Percentiles rank a stretch among this genome's conserved stretches.
These are phyloP conservation scores for Sphaeridia pumilis DNA, from an alignment of 2,888 invertebrate species.

Conservation along the genomic window DNA sequence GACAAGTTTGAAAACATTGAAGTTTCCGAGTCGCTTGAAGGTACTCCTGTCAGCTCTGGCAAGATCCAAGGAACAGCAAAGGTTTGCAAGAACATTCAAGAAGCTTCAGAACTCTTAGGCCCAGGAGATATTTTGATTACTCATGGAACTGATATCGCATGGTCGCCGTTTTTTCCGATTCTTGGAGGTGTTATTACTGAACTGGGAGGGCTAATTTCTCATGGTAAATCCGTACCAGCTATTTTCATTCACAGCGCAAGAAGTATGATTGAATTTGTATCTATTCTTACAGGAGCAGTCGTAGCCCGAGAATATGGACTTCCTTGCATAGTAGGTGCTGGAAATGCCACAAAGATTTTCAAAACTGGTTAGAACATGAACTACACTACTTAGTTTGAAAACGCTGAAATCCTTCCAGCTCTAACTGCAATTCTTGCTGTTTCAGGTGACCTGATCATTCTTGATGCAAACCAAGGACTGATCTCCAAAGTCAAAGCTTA, in stretches of 20 bases:
- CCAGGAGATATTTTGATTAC: conserved; percentile 65
- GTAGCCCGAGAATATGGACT: conserved; percentile 72
- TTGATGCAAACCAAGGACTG: conserved; percentile 36
- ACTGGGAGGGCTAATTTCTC: conserved; percentile 68
- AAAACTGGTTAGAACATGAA: conserved; percentile 47
- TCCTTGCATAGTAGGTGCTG: conserved; percentile 67
- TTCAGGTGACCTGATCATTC: conserved; percentile 32
- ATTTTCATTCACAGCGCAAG: background rate
- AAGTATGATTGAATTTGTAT: background rate
- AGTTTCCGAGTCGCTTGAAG: conserved; percentile 25
- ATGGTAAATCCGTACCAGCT: conserved; percentile 50
- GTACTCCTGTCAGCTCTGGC: conserved; percentile 32
- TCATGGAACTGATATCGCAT: conserved; percentile 65
- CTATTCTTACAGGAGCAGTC: conserved; percentile 57
- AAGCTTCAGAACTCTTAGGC: conserved; percentile 21
- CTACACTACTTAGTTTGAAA: conserved; percentile 9
- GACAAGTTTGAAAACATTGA: conserved; percentile 18
- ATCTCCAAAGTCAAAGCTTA: conserved; percentile 30
- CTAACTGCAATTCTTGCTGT: background rate
- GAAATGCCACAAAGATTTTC: conserved; percentile 54
- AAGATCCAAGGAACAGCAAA: conserved; percentile 27
- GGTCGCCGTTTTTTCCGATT: conserved; percentile 74
- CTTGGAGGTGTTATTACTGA: conserved; percentile 67
- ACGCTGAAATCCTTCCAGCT: background rate
- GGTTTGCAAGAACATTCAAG: conserved; percentile 31